Evolutionary conservation across 1,140 invertebrate species (phyloP).

Genomic region (Choristoneura fumiferana): DNA sequence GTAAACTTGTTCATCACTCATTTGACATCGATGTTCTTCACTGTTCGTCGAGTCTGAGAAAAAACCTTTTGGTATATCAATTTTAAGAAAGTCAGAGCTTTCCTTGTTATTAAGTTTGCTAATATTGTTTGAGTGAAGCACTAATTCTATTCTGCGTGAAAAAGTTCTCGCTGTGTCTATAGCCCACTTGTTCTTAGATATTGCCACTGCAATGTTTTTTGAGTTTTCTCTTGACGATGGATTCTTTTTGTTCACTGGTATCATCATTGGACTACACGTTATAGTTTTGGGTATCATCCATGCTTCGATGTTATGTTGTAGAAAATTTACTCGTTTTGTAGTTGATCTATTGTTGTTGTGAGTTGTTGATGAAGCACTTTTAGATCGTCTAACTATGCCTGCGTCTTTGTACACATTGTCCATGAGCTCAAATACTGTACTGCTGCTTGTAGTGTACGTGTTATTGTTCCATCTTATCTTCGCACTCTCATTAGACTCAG

Average conservation of each 20-base stretch:
- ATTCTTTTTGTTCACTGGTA: conserved; percentile 19
- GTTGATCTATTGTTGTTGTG: conserved; percentile 29
- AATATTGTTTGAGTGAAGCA: conserved; percentile 45
- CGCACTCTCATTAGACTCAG: conserved; percentile 49
- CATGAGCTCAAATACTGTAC: conserved; percentile 55
- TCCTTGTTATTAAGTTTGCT: conserved; percentile 22
- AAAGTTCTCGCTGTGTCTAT: conserved; percentile 50
- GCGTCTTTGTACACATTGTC: conserved; percentile 52
- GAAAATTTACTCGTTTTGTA: conserved; percentile 44
- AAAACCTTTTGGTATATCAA: conserved; percentile 56
- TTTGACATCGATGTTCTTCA: conserved; percentile 26
- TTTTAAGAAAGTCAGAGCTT: conserved; percentile 52
- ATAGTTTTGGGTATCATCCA: conserved; percentile 61
- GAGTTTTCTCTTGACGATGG: conserved; percentile 1
- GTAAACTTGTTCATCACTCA: conserved; percentile 60
- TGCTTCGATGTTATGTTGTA: conserved; percentile 48
- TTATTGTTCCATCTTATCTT: conserved; percentile 58
- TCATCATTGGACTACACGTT: conserved; percentile 24
- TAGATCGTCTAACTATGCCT: conserved; percentile 39
- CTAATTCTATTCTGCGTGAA: conserved; percentile 47
- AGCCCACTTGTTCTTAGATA: conserved; percentile 41
- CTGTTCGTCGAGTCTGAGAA: conserved; percentile 47
- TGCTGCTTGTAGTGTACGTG: conserved; percentile 53
- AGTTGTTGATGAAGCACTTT: conserved; percentile 41
- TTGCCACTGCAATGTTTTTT: conserved; percentile 35